Evolutionary conservation across 1,140 invertebrate species (phyloP).

Genomic region (Daktulosphaira vitifoliae): DNA sequence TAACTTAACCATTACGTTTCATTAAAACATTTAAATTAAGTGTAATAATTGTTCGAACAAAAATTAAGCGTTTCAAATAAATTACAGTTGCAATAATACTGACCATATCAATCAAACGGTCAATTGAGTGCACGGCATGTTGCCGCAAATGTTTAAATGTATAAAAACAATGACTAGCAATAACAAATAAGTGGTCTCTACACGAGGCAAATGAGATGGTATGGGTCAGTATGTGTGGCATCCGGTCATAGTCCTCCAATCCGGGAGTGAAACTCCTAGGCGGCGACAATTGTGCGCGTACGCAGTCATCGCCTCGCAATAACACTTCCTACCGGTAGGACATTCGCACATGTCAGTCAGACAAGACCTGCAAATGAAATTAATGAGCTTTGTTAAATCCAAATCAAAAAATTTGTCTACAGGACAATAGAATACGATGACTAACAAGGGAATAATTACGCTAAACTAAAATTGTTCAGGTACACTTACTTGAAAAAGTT

Average conservation of each 20-base stretch:
- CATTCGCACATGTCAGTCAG: conserved; percentile 85
- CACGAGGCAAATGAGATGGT: not conserved
- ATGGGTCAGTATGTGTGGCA: conserved; percentile 43
- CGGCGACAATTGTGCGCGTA: conserved; percentile 77
- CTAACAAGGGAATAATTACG: no score
- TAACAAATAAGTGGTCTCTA: conserved; percentile 18
- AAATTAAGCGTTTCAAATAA: no score
- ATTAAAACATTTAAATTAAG: no score
- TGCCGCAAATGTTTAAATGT: conserved; percentile 11
- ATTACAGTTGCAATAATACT: no score
- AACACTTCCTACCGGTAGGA: conserved; percentile 59
- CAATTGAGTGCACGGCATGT: conserved; percentile 3
- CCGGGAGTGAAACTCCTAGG: conserved; percentile 56
- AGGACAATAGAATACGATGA: no score
- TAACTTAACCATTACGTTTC: no score
- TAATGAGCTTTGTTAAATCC: not conserved
- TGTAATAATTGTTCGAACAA: no score
- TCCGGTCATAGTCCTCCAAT: conserved; percentile 56
- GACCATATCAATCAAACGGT: conserved; percentile 7
- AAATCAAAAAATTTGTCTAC: no score
- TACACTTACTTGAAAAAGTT: conserved; percentile 61
- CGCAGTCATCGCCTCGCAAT: conserved; percentile 80
- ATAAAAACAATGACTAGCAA: conserved; percentile 29
- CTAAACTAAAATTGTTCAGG: no score
- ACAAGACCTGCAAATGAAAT: conserved; percentile 55